Base-by-base conservation (phyloP, 1,140 invertebrate species). In the Drosophila neocordata region DNA sequence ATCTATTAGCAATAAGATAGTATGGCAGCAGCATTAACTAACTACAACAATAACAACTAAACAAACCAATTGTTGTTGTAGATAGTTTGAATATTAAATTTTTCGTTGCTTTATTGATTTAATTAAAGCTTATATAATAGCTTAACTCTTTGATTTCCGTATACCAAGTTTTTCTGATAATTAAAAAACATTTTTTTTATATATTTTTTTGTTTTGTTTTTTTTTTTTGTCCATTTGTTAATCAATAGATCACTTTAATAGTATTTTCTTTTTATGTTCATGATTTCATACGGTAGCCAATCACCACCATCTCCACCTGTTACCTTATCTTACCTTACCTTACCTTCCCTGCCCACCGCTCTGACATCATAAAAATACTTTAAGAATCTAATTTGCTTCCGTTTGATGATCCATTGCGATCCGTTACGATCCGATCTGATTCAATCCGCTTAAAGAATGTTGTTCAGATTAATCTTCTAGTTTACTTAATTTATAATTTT, bases 21-120 rank as follows among this genome's bases (percentile, higher is more conserved):
- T 31, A 31, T 31, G 27, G 27, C 27, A 31, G 27, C 27, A 31
- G 5, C 27, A 31, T 24, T 24, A 24, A 31, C 6, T 31, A 31
- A 31, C 27, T 6, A 31, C 41, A 48, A 48, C 41, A 15, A 34
- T 7, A 34, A 34, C 8, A 48, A 48, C 18, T 11, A 48, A 9
- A 3, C 41, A 9, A 44, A 48, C 15, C 41, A 48, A 65, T 41
- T 58, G 63, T 71, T 69, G 63, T 65, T 62, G 44, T 24, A 44
- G 38, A 41, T 57, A 22, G 15, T 52, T 55, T n/a, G 53, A 44
- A 53, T 58, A 44, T 55, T 69, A 35, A 82, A 71, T 78, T 75
- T 76, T 87, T 74, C 65, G 68, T 67, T 80, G 65, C 60, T 77
- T 80, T 85, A 66, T 87, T 87, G 75, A 87, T 87, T 87, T 73